Conservation (phyloP, 2,113 vertebrate species). For the Hylia prasina region DNA sequence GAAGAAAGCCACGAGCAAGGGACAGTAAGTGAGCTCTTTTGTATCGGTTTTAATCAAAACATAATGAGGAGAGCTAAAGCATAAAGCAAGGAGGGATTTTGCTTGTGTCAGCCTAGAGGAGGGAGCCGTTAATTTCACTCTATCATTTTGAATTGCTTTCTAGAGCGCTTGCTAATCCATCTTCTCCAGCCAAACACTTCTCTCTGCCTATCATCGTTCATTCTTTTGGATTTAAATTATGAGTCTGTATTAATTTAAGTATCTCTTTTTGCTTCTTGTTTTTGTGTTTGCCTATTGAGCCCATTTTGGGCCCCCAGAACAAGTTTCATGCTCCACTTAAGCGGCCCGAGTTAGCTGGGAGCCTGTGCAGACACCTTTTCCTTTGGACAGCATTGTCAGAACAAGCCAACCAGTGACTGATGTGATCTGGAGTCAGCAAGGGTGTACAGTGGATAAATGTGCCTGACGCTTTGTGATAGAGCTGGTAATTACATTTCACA, state of each 20-base stretch:
- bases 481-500: conserved; percentile 75
- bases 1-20: not conserved
- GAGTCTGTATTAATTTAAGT: not conserved
- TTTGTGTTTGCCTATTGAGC: not conserved
- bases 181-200: conserved; percentile 28
- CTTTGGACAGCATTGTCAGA: conserved; percentile 43
- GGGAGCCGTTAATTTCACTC: conserved; percentile 26
- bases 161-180: not conserved
- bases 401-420: conserved; percentile 47
- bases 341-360: not conserved
- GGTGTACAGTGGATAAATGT: conserved; percentile 71
- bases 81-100: conserved; percentile 9
- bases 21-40: not conserved
- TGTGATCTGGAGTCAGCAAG: conserved; percentile 53
- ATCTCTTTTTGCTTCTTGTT: not conserved
- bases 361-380: not conserved
- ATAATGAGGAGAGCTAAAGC: not conserved
- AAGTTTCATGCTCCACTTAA: not conserved
- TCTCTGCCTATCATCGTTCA: not conserved
- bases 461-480: conserved; percentile 66
- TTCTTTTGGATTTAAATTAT: not conserved
- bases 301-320: not conserved
- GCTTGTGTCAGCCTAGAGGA: conserved; percentile 47
- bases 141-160: conserved; percentile 26
- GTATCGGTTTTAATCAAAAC: conserved; percentile 24